Evolutionary conservation across 2,888 invertebrate genomes (phyloP).

Genomic region (Ochropleura leucogaster): DNA sequence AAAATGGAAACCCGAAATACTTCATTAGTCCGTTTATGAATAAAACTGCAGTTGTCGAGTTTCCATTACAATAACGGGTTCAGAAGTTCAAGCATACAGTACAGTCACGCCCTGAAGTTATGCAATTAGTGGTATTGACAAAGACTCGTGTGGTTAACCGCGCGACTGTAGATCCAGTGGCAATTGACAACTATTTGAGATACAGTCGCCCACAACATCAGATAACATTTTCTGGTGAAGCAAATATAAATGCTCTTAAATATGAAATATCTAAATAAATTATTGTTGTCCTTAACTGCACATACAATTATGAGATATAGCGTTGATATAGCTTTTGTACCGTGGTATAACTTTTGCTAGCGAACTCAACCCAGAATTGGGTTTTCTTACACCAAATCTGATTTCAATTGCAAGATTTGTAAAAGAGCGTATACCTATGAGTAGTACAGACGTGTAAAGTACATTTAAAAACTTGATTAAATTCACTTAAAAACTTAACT

Average conservation of each 20-base stretch:
- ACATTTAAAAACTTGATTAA: too few relatives aligned
- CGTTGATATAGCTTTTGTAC: too few relatives aligned
- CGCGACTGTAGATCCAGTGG: slow-evolving; percentile 2
- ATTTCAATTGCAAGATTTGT: too few relatives aligned
- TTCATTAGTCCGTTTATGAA: slow-evolving; percentile 7
- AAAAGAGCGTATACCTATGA: too few relatives aligned
- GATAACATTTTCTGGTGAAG: neutral
- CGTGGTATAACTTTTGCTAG: too few relatives aligned
- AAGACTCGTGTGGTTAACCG: slow-evolving; percentile 40
- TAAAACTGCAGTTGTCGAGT: slow-evolving; percentile 2
- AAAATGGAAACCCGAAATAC: neutral
- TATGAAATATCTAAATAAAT: neutral
- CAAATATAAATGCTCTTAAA: neutral
- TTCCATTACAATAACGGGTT: slow-evolving; percentile 26
- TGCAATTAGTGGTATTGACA: slow-evolving; percentile 52
- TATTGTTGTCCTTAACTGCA: too few relatives aligned
- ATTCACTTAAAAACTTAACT: too few relatives aligned
- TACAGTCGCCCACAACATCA: slow-evolving; percentile 1
- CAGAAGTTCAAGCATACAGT: slow-evolving; percentile 32
- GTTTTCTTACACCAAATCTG: too few relatives aligned
- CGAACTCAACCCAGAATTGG: too few relatives aligned
- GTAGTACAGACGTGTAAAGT: too few relatives aligned
- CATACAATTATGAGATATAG: too few relatives aligned
- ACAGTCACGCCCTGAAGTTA: slow-evolving; percentile 48
- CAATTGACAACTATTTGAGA: slow-evolving; percentile 1